A percentile compares a stretch with the other conserved stretches of the same genome.
These are phyloP conservation scores for Augiades crinisus DNA, from an alignment of 2,888 invertebrate genomes.

Conservation along the genomic window DNA sequence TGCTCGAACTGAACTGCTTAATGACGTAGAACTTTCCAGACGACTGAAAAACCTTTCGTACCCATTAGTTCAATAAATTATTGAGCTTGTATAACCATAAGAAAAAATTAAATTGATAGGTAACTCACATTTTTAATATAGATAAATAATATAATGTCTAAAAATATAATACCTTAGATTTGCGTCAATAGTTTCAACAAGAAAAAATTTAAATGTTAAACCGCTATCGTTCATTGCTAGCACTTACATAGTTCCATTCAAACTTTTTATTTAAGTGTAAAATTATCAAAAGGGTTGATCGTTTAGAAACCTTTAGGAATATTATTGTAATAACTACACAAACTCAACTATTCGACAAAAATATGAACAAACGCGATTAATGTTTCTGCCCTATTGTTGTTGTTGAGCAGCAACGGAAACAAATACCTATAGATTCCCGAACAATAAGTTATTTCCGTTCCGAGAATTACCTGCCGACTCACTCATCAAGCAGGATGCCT, in stretches of 20 bases:
- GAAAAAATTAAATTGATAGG: background rate
- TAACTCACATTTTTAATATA: background rate
- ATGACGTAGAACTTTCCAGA: conserved; percentile 26
- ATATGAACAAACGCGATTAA: too few relatives aligned
- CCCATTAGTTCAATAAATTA: conserved; percentile 19
- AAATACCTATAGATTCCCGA: background rate
- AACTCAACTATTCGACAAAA: too few relatives aligned
- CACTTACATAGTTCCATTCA: too few relatives aligned
- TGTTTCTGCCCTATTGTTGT: background rate
- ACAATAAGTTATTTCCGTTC: conserved; percentile 7
- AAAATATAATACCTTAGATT: too few relatives aligned
- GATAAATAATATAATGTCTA: background rate
- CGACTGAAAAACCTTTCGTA: conserved; percentile 19
- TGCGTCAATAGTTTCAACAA: too few relatives aligned
- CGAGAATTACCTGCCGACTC: conserved; percentile 50
- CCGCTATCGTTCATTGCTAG: too few relatives aligned
- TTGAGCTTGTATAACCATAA: conserved; percentile 8
- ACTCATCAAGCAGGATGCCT: conserved; percentile 46
- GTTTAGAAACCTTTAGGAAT: too few relatives aligned
- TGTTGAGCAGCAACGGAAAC: background rate
- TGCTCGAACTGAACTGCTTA: conserved; percentile 18
- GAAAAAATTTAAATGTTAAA: too few relatives aligned
- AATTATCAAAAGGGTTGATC: background rate
- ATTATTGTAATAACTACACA: too few relatives aligned
- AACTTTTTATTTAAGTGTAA: too few relatives aligned